Base-by-base conservation (phyloP, 2,113 vertebrate species). In the Tichodroma muraria region DNA sequence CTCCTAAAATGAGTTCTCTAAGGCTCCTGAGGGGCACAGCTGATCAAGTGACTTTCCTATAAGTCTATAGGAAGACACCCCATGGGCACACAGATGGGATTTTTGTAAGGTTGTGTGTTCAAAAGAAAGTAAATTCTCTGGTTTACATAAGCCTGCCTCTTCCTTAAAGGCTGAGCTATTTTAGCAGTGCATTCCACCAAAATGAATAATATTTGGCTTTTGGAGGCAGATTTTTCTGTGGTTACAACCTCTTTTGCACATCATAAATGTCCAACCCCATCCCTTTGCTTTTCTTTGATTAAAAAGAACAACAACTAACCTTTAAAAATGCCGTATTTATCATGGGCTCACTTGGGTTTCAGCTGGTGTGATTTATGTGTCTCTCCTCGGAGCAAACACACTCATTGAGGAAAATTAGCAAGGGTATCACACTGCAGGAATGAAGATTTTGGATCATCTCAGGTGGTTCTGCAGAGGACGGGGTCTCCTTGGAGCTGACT, bases 181-280 rank as follows among this genome's bases (percentile, higher is more conserved):
- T 85, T 96, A 80, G 88, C 82, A 81, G 82, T 31, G 44, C 68
- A 89, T 85, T 96, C 94, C 73, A 93, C 90, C 91, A 95, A 94
- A 96, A 72, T 93, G 95, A 97, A 96, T 96, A 97, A 96, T 57
- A 91, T 88, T 92, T 96, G 92, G 84, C 85, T 87, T 97, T 93
- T 84, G 76, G 91, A 95, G 64, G 60, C 70, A 97, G 70, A 96
- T 95, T 96, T 97, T 96, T 97, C 59, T 45, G 96, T 90, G 85
- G 95, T 94, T 92, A 95, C 80, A 95, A 96, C 93, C 82, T 93
- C 94, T 93, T 94, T 86, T 85, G 84, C 89, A 97, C 90, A 96
- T 96, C 89, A 90, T 94, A 94, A 95, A 97, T 93, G 91, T 82
- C 80, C 61, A 95, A 90, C 57, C 64, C 77, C 50, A 85, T 94